phyloP scores from a whole-genome alignment of 2,113 vertebrate genomes.

The Gasterosteus nipponicus region DNA sequence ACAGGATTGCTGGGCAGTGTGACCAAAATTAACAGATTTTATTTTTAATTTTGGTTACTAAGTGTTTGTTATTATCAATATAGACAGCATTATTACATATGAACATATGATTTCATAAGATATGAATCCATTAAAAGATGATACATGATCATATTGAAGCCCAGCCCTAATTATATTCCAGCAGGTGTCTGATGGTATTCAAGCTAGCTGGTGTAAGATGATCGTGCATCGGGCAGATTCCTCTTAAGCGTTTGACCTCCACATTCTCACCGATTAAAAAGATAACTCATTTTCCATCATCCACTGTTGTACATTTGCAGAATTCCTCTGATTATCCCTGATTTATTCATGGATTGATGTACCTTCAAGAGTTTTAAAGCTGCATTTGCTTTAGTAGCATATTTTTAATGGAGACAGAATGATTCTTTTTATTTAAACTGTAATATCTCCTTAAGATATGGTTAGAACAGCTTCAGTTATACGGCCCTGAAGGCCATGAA shows the following conservation, averaged over 20 bases:
- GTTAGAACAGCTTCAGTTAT: constrained; percentile 28
- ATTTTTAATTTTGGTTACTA: background rate
- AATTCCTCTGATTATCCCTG: constrained; percentile 27
- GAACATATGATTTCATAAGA: background rate
- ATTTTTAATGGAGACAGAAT: constrained; percentile 33
- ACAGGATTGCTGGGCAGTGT: constrained; percentile 16
- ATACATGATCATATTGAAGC: background rate
- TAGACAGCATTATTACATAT: background rate
- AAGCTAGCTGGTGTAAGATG: constrained; percentile 50
- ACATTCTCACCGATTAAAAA: constrained; percentile 30
- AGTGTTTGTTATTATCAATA: background rate
- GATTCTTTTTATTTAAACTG: constrained; percentile 32
- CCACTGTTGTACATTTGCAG: constrained; percentile 18
- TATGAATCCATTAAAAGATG: background rate
- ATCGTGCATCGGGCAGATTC: constrained; percentile 26
- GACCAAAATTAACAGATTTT: background rate
- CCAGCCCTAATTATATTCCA: background rate
- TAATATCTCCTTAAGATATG: constrained; percentile 37
- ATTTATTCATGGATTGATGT: constrained; percentile 52
- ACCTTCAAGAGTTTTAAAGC: constrained; percentile 40
- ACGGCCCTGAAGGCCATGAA: constrained; percentile 1
- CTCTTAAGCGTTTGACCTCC: constrained; percentile 30
- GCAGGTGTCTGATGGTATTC: constrained; percentile 60
- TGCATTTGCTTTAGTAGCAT: constrained; percentile 25
- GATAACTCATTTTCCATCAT: constrained; percentile 34